Base-by-base conservation (phyloP, 2,888 invertebrate genomes). In the Clitarchus hookeri region DNA sequence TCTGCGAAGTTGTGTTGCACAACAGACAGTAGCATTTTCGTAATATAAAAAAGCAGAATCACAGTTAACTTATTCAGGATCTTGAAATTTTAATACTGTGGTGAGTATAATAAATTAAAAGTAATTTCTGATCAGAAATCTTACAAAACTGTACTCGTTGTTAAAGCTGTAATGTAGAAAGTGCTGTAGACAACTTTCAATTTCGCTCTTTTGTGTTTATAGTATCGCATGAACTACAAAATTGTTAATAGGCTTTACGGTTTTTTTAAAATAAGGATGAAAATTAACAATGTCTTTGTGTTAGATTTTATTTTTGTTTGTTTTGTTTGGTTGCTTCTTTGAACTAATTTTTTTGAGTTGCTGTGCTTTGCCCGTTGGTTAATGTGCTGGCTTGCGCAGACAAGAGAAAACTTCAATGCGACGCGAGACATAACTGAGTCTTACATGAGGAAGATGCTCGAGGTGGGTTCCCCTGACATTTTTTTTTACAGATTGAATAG, bases 371-470 rank as follows among this genome's bases (percentile, higher is more conserved):
- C 23, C 36, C 23, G 36, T 84, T 26, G 48, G 83, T 80, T 25
- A 54, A 44, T 84, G 53, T 83, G 65, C 65, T 65, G 65, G 65
- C 65, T 65, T 65, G 65, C 92, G 90, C 94, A 98, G 97, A 97
- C 98, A 90, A 94, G 98, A 92, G 97, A 96, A 92, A 97, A 97
- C 93, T 98, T 98, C 94, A 96, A 96, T 92, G 96, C 96, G 91
- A 97, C 97, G 87, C 95, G 96, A 92, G 96, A 96, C 91, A 97
- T 98, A 93, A 97, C 98, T 80, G 96, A 97, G 92, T 95, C 95
- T 90, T 94, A 99, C 91, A 98, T 98, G 96, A 96, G 97, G 93
- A 98, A 98, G 94, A 98, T 99, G 96, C 96, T 98, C 94, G 98
- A 98, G 93, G 96, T 96, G 91, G 93, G 97, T 89, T 97, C 97